Evolutionary conservation across 2,888 invertebrate species (phyloP), one percentile per base, ranked within the genome.

Genomic region (Calameuta pallipes): DNA sequence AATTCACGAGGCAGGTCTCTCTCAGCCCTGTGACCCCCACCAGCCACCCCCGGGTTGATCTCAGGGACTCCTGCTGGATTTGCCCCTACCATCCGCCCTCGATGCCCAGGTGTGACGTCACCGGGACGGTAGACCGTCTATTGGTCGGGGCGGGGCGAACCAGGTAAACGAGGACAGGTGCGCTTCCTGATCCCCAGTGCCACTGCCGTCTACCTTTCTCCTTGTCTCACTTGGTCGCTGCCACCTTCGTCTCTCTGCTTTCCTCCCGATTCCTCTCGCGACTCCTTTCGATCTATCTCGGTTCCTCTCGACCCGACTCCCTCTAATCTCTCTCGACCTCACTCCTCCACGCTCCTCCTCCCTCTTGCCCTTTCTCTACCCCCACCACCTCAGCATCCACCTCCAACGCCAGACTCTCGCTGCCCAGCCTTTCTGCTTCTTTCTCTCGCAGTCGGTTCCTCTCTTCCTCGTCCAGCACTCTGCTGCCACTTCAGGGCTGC

Each of bases 1-100:
- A 83, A 80, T 86, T 92, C 92, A 89, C 93, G 93, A 92, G 93
- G 92, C 92, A 93, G 92, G 92, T 93, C 92, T 89, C 93, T 93
- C 93, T 87, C 87, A 86, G 83, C 92, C 92, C 92, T 92, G 93
- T 92, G 92, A 90, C 90, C 90, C 88, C 88, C 87, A 86, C 87
- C 89, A 90, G 90, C 87, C 87, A 81, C 83, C 75, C 74, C 35
- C 74, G 35, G 31, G 74, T 74, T 34, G 74, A n/a, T 31, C 74
- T 78, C 78, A 69, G 73, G 69, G 78, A 78, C 78, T 78, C 75
- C 78, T 73, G 78, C 71, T 78, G 78, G 78, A 78, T 76, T 79
- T 78, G 74, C 79, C 85, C 85, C 87, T 84, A 82, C 86, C 82
- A 81, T 70, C 36, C 68, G 70, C 82, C 76, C 79, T 79, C 78